These are phyloP conservation scores for Trinectes maculatus DNA, from an alignment of 2,113 vertebrate genomes.

Conservation along the genomic window DNA sequence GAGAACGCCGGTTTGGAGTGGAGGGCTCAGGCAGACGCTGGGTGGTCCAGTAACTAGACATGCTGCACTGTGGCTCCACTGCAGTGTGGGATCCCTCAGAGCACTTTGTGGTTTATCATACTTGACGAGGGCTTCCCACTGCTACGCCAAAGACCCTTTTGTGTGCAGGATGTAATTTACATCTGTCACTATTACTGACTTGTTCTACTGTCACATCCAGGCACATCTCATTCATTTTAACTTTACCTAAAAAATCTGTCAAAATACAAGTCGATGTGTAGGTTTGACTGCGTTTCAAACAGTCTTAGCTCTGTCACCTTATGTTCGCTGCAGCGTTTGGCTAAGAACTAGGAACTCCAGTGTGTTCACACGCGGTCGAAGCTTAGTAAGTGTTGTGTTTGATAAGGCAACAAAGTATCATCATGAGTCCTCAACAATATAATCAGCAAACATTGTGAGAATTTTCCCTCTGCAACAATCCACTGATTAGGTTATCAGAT, in stretches of 20 bases:
- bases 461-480: constrained; percentile 40
- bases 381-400: not conserved
- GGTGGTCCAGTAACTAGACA: constrained; percentile 57
- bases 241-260: constrained; percentile 1
- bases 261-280: not conserved
- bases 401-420: constrained; percentile 6
- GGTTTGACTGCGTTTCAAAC: not conserved
- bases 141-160: constrained; percentile 38
- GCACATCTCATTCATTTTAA: constrained; percentile 22
- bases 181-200: constrained; percentile 32
- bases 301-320: constrained; percentile 59
- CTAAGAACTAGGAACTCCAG: constrained; percentile 9
- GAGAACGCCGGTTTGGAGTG: constrained; percentile 33
- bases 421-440: constrained; percentile 30
- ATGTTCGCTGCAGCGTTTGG: constrained; percentile 44
- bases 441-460: constrained; percentile 54
- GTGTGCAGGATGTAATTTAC: constrained; percentile 31
- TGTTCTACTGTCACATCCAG: constrained; percentile 40
- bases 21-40: constrained; percentile 47
- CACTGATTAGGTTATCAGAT: constrained; percentile 58
- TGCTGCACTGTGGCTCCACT: constrained; percentile 32
- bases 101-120: constrained; percentile 68
- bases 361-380: constrained; percentile 1
- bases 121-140: constrained; percentile 59
- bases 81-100: constrained; percentile 64